phyloP scores from a whole-genome alignment of 30 jellyfish, hydroid and myxozoan genomes.

The Aurelia aurita region DNA sequence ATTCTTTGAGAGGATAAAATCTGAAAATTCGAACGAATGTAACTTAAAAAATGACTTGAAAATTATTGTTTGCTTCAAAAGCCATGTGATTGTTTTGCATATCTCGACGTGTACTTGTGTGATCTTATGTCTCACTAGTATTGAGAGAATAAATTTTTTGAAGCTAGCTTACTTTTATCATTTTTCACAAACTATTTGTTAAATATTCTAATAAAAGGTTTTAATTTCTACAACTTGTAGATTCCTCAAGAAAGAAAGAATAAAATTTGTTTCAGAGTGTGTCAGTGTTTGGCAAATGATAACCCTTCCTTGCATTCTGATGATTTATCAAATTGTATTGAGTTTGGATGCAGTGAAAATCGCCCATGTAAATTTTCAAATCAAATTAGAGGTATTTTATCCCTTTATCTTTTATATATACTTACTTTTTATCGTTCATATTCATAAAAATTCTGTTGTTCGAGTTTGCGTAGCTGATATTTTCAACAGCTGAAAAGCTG shows the following conservation, averaged over 20 bases:
- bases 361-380: slow-evolving; percentile 22
- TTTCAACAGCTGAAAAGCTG: too few species aligned
- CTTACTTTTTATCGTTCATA: neutral
- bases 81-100: too few species aligned
- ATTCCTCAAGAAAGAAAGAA: slow-evolving; percentile 18
- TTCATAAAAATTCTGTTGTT: too few species aligned
- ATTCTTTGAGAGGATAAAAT: too few species aligned
- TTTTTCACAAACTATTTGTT: neutral
- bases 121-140: too few species aligned
- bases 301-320: neutral
- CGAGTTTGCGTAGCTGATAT: too few species aligned
- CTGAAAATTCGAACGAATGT: too few species aligned
- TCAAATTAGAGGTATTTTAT: slow-evolving; percentile 9
- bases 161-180: too few species aligned
- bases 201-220: neutral
- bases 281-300: slow-evolving; percentile 32
- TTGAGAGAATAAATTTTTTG: too few species aligned
- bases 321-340: slow-evolving; percentile 3
- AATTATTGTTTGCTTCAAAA: too few species aligned
- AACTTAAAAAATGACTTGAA: too few species aligned
- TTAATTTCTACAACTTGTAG: neutral
- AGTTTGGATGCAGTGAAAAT: slow-evolving; percentile 19
- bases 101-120: too few species aligned
- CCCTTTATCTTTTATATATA: neutral
- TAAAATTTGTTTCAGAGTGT: slow-evolving; percentile 35